A percentile compares a stretch with the other conserved stretches of the same genome.
Evolutionary conservation across 2,888 invertebrate genomes (phyloP).

Genomic region (Bedellia somnulentella): DNA sequence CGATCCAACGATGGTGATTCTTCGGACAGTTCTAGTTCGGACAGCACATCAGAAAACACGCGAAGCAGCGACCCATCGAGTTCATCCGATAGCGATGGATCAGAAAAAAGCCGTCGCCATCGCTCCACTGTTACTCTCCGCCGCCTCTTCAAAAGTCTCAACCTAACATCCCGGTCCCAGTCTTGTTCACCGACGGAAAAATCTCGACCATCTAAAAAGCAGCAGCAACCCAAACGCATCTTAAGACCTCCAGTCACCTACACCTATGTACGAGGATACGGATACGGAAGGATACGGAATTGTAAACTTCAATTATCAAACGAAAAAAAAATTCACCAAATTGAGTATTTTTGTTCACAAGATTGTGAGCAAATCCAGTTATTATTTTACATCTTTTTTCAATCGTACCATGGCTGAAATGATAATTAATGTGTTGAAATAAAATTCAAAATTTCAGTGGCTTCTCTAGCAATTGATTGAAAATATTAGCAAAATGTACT

Average conservation of each 20-base stretch:
- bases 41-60: conserved; percentile 32
- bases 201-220: conserved; percentile 54
- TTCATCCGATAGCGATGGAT: conserved; percentile 62
- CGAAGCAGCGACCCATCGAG: conserved; percentile 48
- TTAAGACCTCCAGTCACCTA: conserved; percentile 77
- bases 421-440: too few relatives aligned
- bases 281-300: too few relatives aligned
- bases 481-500: too few relatives aligned
- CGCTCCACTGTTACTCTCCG: conserved; percentile 68
- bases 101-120: conserved; percentile 42
- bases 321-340: too few relatives aligned
- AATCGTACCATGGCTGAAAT: too few relatives aligned
- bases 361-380: too few relatives aligned
- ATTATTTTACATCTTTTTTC: too few relatives aligned
- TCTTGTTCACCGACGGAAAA: conserved; percentile 61
- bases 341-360: too few relatives aligned
- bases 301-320: too few relatives aligned
- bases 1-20: conserved; percentile 45
- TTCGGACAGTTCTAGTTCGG: conserved; percentile 44
- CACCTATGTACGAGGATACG: conserved; percentile 76
- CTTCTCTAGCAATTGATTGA: too few relatives aligned
- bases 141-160: conserved; percentile 72
- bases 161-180: conserved; percentile 65
- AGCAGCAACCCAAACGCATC: conserved; percentile 71
- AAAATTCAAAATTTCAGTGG: too few relatives aligned